Conservation (phyloP, 2,113 vertebrate species). For the Brienomyrus longianalis region DNA sequence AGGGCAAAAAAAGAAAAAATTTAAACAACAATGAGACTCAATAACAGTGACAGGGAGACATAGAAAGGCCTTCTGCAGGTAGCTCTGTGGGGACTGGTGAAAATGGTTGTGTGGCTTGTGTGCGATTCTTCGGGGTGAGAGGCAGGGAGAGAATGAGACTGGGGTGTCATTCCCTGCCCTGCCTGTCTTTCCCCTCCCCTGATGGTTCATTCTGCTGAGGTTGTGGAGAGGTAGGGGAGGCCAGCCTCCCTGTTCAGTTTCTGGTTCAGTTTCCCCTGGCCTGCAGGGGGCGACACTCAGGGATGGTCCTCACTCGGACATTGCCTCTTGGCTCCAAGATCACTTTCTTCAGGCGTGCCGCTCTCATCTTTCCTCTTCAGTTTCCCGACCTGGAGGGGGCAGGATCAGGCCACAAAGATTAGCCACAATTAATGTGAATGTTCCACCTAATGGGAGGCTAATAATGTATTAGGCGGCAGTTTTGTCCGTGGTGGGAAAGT, state of each 20-base stretch:
- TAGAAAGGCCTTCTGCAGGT: not conserved
- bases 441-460: not conserved
- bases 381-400: constrained; percentile 43
- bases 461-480: not conserved
- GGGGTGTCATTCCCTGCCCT: constrained; percentile 26
- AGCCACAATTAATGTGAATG: not conserved
- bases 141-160: not conserved
- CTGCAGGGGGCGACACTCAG: constrained; percentile 18
- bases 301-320: constrained; percentile 53
- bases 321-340: constrained; percentile 46
- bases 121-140: not conserved
- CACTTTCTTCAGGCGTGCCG: constrained; percentile 35
- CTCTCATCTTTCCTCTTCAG: constrained; percentile 48
- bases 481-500: not conserved
- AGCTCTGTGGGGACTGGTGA: not conserved
- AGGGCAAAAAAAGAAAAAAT: not conserved
- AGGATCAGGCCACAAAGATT: not conserved
- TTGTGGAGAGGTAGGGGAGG: constrained; percentile 34
- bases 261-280: not conserved
- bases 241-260: constrained; percentile 21
- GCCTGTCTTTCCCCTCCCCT: constrained; percentile 27
- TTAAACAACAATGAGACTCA: not conserved
- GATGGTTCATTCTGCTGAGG: constrained; percentile 16
- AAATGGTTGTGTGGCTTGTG: not conserved
- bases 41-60: not conserved